Evolutionary conservation across 2,797 vertebrate genomes (phyloP).

Genomic region (Chaetophractus vellerosus): DNA sequence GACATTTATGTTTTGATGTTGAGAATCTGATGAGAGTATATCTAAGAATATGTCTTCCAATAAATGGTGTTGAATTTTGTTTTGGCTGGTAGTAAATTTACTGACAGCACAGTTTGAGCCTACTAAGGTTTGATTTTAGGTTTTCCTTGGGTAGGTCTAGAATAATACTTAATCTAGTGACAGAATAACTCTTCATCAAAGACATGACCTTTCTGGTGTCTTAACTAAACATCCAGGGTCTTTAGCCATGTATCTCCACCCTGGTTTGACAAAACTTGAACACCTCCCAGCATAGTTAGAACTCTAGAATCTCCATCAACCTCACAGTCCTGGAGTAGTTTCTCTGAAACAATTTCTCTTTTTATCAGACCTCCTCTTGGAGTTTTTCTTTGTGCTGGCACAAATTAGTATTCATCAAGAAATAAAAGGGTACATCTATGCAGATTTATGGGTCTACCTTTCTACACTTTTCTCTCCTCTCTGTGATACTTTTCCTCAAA

Average conservation of each 20-base stretch:
- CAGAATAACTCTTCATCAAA: background rate
- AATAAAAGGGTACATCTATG: background rate
- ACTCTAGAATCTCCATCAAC: background rate
- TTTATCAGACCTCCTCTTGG: background rate
- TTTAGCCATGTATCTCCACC: background rate
- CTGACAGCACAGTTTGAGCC: background rate
- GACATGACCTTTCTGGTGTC: background rate
- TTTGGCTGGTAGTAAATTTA: background rate
- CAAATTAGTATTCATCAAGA: background rate
- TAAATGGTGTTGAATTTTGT: background rate
- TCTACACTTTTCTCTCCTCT: background rate
- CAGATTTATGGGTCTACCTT: background rate
- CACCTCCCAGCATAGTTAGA: background rate
- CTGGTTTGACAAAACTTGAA: background rate
- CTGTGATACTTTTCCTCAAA: background rate
- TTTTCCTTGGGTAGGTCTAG: background rate
- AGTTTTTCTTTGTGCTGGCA: background rate
- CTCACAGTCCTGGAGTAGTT: background rate
- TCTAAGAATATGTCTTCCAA: background rate
- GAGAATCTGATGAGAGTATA: slow-evolving; percentile 14
- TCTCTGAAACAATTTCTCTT: background rate
- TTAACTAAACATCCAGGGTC: background rate
- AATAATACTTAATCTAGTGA: background rate
- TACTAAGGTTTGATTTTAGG: background rate
- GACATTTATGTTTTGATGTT: background rate